These are phyloP conservation scores for Melanotaenia parkinsoni DNA, from an alignment of 2,797 vertebrate species.

Conservation along the genomic window DNA sequence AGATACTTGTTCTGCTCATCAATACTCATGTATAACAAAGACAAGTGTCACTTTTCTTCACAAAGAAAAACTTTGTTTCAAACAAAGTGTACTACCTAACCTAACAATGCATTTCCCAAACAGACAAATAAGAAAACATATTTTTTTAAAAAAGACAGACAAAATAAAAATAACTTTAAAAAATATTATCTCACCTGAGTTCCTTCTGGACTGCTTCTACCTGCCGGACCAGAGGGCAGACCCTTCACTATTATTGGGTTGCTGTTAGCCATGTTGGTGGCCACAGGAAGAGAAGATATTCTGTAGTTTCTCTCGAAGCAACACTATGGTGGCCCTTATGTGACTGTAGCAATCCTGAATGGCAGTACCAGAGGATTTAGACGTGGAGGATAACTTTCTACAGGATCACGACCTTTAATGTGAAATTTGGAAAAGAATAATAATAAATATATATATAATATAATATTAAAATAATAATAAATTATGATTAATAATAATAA, in stretches of 20 bases:
- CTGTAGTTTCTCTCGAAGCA: constrained; percentile 9
- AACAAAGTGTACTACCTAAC: not conserved
- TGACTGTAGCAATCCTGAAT: constrained; percentile 84
- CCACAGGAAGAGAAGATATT: constrained; percentile 78
- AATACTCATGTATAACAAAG: too few relatives aligned
- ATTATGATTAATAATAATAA: too few relatives aligned
- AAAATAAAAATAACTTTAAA: not conserved
- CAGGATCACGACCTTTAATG: constrained; percentile 83
- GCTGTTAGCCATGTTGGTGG: constrained; percentile 93
- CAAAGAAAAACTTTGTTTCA: not conserved
- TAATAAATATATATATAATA: too few relatives aligned
- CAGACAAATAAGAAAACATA: not conserved
- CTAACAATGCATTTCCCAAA: not conserved
- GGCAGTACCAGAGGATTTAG: constrained; percentile 75
- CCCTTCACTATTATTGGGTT: constrained; percentile 86
- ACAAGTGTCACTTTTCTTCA: not conserved
- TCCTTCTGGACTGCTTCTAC: constrained; percentile 93
- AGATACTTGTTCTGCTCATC: not conserved
- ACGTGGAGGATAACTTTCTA: constrained; percentile 76
- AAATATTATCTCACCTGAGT: constrained; percentile 85
- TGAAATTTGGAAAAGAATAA: constrained; percentile 48
- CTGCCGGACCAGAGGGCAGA: constrained; percentile 87
- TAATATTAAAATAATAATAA: too few relatives aligned
- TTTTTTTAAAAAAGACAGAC: not conserved
- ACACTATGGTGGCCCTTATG: constrained; percentile 61